Conservation (phyloP, 2,113 vertebrate species). For the Nymphicus hollandicus region DNA sequence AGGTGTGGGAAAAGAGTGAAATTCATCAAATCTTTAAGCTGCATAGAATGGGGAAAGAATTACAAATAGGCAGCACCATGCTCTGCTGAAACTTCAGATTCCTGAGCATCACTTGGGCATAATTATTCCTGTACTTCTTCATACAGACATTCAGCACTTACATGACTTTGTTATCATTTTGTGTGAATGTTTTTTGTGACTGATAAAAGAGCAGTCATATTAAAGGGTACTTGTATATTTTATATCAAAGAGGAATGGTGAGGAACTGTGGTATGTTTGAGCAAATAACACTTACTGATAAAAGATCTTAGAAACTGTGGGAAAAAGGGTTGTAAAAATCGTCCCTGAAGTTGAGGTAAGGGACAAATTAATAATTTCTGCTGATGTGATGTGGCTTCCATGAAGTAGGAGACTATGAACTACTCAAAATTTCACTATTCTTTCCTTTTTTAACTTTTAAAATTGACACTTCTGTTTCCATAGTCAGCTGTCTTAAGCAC, state of each 20-base stretch:
- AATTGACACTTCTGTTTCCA: not conserved
- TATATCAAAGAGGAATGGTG: not conserved
- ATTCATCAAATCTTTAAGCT: not conserved
- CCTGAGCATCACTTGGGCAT: not conserved
- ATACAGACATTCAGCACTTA: not conserved
- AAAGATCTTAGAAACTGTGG: not conserved
- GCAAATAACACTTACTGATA: not conserved
- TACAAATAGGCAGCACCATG: not conserved
- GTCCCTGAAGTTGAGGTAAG: not conserved
- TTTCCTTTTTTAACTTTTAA: not conserved
- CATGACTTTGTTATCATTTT: not conserved
- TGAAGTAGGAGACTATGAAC: not conserved
- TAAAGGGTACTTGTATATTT: not conserved
- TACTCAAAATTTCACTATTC: not conserved
- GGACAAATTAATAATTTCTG: not conserved
- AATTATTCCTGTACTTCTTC: not conserved
- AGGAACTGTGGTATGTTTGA: not conserved
- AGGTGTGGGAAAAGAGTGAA: not conserved
- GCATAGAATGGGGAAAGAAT: not conserved
- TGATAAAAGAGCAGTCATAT: not conserved
- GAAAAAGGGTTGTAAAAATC: not conserved
- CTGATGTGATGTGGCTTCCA: not conserved
- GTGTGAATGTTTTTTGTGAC: not conserved
- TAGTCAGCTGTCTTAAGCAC: not conserved
- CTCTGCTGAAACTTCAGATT: not conserved